phyloP scores from a whole-genome alignment of 2,888 invertebrate genomes.

The Mesorhabditis spiculigera region DNA sequence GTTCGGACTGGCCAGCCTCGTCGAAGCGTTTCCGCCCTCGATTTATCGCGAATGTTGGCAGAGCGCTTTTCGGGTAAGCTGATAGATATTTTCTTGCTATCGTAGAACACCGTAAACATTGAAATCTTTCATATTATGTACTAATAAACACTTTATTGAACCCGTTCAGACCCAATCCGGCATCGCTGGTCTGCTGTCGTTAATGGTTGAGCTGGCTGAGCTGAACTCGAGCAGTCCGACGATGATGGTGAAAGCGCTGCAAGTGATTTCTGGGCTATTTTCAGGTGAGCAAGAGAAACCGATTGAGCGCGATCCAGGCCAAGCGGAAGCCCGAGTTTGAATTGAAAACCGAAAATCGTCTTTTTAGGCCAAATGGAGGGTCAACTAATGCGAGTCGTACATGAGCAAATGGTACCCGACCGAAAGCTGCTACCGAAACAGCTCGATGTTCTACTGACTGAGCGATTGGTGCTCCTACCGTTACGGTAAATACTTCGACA shows the following conservation, averaged over 20 bases:
- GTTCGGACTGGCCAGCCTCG: neutral
- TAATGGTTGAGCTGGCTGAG: neutral
- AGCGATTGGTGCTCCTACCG: slow-evolving; percentile 11
- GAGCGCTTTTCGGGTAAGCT: neutral
- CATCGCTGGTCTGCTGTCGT: slow-evolving; percentile 1
- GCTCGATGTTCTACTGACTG: slow-evolving; percentile 10
- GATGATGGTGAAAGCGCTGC: neutral
- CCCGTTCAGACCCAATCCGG: neutral
- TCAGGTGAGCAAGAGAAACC: neutral
- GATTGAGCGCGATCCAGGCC: too few relatives aligned
- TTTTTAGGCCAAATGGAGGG: neutral
- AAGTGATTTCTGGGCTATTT: neutral
- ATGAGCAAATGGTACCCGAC: slow-evolving; percentile 3
- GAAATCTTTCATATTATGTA: neutral
- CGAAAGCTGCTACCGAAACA: slow-evolving; percentile 9
- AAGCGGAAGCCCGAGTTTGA: neutral
- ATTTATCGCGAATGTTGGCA: slow-evolving; percentile 1
- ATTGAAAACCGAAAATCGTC: neutral
- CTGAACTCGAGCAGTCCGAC: neutral
- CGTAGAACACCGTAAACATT: too few relatives aligned
- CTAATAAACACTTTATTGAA: neutral
- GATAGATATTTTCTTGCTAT: neutral
- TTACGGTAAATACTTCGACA: slow-evolving; percentile 3
- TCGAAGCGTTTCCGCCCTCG: slow-evolving; percentile 5
- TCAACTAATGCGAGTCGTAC: neutral